phyloP scores from a whole-genome alignment of 2,888 invertebrate genomes.

The Thera britannica region DNA sequence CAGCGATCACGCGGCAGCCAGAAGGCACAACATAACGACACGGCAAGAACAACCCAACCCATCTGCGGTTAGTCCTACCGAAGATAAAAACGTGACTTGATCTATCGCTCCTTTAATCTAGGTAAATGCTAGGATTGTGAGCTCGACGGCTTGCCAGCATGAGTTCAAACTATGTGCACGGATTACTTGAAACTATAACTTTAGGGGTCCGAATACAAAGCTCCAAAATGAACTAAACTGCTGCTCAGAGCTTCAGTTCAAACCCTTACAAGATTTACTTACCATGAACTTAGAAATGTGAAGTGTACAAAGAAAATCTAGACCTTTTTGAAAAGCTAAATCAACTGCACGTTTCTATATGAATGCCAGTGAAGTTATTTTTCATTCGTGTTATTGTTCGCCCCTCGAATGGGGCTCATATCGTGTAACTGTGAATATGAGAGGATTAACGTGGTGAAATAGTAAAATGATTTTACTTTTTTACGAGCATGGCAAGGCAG shows the following conservation, averaged over 20 bases:
- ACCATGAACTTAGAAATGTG: conserved; percentile 7
- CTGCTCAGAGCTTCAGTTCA: conserved; percentile 7
- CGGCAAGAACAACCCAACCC: conserved; percentile 32
- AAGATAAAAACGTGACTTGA: conserved; percentile 59
- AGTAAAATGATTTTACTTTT: conserved; percentile 34
- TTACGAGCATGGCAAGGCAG: conserved; percentile 27
- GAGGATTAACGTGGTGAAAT: conserved; percentile 31
- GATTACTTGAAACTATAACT: conserved; percentile 21
- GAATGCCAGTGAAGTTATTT: conserved; percentile 46
- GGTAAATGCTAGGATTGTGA: conserved; percentile 33
- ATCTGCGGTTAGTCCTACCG: conserved; percentile 35
- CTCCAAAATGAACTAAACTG: conserved; percentile 13
- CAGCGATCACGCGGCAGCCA: conserved; percentile 42
- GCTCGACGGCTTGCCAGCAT: conserved; percentile 18
- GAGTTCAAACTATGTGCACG: conserved; percentile 16
- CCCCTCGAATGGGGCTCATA: conserved; percentile 21
- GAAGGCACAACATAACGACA: conserved; percentile 40
- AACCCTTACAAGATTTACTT: conserved; percentile 15
- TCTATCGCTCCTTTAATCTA: conserved; percentile 52
- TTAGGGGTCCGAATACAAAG: conserved; percentile 3
- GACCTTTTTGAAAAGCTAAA: conserved; percentile 44
- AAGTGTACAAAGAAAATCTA: conserved; percentile 19
- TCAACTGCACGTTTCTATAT: conserved; percentile 46
- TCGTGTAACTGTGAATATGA: conserved; percentile 28
- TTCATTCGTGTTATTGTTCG: conserved; percentile 46